Conservation (phyloP, 1,140 invertebrate genomes). For the Aplysia californica region DNA sequence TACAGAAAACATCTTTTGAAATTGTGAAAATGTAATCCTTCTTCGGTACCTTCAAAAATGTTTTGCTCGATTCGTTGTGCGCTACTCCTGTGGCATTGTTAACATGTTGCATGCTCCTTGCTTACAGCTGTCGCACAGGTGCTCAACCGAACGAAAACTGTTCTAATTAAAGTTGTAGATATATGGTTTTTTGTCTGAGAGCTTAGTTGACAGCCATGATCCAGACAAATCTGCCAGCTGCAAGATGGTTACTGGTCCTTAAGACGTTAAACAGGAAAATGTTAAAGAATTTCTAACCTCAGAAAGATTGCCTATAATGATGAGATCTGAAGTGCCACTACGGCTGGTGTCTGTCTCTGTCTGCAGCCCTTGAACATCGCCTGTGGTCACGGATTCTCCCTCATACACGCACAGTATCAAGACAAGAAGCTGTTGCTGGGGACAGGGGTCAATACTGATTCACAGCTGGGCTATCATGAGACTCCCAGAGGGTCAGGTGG, state of each 20-base stretch:
- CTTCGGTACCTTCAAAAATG: not conserved
- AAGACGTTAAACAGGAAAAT: not conserved
- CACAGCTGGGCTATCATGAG: constrained; percentile 82
- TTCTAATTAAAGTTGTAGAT: no score
- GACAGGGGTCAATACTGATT: constrained; percentile 91
- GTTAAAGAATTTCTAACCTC: not conserved
- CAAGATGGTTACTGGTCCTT: no score
- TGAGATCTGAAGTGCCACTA: no score
- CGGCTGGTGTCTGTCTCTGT: no score
- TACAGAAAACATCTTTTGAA: not conserved
- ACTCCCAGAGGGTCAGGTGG: constrained; percentile 49
- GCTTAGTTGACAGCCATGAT: no score
- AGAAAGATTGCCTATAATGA: not conserved
- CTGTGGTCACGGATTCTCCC: constrained; percentile 20
- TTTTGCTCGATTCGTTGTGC: no score
- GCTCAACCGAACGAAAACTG: no score
- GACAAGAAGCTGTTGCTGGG: constrained; percentile 76
- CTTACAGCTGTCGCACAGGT: no score
- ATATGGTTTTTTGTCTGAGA: no score
- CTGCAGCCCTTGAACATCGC: constrained; percentile 17
- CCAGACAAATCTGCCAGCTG: no score
- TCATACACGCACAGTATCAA: not conserved
- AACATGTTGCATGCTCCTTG: no score
- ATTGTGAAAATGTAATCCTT: not conserved
- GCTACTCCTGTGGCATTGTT: no score